Base-by-base conservation (phyloP, 1,140 invertebrate species). In the Danaus plexippus region DNA sequence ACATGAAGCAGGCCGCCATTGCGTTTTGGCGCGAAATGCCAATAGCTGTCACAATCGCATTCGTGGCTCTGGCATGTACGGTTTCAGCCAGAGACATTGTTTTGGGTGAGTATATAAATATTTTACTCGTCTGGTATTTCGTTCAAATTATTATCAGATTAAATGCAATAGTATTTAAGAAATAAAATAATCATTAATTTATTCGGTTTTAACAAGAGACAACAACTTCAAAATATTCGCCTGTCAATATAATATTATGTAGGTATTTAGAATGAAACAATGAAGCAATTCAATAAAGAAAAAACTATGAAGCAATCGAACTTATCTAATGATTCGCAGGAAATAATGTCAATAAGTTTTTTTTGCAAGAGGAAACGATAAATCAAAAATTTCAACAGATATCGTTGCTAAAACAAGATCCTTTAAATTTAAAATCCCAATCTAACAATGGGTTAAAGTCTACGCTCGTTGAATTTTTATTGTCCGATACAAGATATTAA, bases 1-100 rank as follows among this genome's bases (percentile, higher is more conserved):
- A 77, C 66, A 85, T 81, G 80, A 77, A 64, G 68, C 77, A 60
- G 55, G 59, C 69, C 71, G 77, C 70, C 75, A 79, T 79, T 72
- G 69, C 67, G 59, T 79, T 76, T 81, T 77, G 80, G 78, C 75
- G 79, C 77, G 70, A 80, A 73, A 71, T 80, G 77, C 69, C 77
- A 67, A 71, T 79, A 71, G 74, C 74, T 67, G 73, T 77, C 74
- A 74, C 65, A 12, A 56, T 77, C 46, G 48, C 68, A 18, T 47
- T 81, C 40, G 61, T 73, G 67, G 64, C 70, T 54, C 61, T 73
- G 69, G 67, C 64, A 58, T 70, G 68, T 65, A 57, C 61, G 54
- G 70, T 63, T 69, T 72, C 73, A 64, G 75, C 81, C 67, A 75
- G 71, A 64, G 79, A 78, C 53, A 73, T 85, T 63, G 66, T 78